phyloP scores from a whole-genome alignment of 2,113 vertebrate species.

The Peromyscus californicus region DNA sequence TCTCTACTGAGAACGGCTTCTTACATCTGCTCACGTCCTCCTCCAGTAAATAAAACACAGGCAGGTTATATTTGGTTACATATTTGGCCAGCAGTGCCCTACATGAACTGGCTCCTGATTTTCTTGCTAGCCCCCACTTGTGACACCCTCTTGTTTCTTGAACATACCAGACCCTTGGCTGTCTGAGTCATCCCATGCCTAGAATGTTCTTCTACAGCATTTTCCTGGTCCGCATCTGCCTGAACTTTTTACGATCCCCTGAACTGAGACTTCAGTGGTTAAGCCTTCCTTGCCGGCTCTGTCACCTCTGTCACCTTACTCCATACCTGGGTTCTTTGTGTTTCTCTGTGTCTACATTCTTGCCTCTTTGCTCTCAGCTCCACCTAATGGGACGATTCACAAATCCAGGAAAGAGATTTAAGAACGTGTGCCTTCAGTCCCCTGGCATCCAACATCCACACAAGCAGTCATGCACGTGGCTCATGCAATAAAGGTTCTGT shows the following conservation, averaged over 20 bases:
- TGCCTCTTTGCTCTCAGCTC: neutral
- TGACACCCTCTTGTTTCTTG: neutral
- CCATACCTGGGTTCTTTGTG: neutral
- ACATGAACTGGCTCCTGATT: neutral
- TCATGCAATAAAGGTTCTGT: neutral
- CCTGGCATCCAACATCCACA: neutral
- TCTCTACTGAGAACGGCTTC: slow-evolving; percentile 15
- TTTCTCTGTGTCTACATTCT: slow-evolving; percentile 42
- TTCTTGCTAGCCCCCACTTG: neutral
- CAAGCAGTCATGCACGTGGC: neutral
- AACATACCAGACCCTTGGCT: neutral
- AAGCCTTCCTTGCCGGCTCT: neutral
- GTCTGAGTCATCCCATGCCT: neutral
- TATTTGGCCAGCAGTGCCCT: neutral
- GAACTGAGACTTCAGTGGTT: neutral
- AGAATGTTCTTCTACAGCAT: neutral
- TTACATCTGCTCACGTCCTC: neutral
- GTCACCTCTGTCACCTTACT: neutral
- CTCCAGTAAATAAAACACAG: neutral
- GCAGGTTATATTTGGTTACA: neutral
- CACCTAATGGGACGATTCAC: neutral
- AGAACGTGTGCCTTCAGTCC: neutral
- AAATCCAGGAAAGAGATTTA: slow-evolving; percentile 25
- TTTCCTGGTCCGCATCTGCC: neutral
- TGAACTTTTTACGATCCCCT: neutral